Evolutionary conservation across 2,888 invertebrate species (phyloP).

Genomic region (Chymomyza caudatula): DNA sequence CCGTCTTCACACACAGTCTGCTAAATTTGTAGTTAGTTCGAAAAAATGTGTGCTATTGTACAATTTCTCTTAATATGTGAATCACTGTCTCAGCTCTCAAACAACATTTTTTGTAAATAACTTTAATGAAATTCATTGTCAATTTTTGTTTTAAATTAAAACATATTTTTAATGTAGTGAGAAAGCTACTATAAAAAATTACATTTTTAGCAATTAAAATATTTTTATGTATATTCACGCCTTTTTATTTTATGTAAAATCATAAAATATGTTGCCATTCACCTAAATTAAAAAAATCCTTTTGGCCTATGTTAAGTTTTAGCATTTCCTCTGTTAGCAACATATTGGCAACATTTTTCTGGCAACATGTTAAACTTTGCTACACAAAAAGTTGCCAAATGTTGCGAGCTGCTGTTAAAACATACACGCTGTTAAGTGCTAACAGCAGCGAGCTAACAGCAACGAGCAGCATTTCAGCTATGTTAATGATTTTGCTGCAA

Average conservation of each 20-base stretch:
- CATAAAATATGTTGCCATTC: neutral
- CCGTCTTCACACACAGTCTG: too few species aligned
- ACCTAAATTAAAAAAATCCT: neutral
- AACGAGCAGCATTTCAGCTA: neutral
- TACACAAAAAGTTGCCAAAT: neutral
- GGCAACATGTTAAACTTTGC: too few species aligned
- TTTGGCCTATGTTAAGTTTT: neutral
- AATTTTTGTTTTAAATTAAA: slow-evolving; percentile 11
- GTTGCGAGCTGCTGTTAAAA: neutral
- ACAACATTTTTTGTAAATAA: too few species aligned
- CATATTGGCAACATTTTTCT: neutral
- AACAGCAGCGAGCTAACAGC: neutral
- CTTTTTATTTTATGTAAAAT: neutral
- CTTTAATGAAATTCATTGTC: slow-evolving; percentile 15
- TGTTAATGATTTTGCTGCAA: neutral
- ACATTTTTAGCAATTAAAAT: neutral
- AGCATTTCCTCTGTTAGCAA: neutral
- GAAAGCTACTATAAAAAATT: too few species aligned
- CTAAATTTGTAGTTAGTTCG: too few species aligned
- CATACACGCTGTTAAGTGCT: neutral
- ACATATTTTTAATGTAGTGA: neutral
- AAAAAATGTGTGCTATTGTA: too few species aligned
- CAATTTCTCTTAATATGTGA: too few species aligned
- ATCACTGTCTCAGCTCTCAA: too few species aligned
- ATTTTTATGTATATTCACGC: too few species aligned